Evolutionary conservation across 2,113 vertebrate species (phyloP).

Genomic region (Pholis gunnellus): DNA sequence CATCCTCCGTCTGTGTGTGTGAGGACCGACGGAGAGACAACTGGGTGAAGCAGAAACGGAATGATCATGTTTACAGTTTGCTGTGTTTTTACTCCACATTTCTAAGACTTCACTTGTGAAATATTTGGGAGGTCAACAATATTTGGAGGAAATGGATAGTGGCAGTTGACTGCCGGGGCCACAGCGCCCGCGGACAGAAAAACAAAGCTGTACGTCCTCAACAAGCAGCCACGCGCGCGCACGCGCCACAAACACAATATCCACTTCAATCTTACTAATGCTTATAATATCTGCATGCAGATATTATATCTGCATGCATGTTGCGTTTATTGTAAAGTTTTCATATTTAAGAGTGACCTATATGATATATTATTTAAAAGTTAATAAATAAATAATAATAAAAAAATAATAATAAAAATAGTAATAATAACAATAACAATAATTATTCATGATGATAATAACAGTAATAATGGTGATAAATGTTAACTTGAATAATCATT

Average conservation of each 20-base stretch:
- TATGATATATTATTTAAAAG: neutral
- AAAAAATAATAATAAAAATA: neutral
- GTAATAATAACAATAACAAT: too few species aligned
- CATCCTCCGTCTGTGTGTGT: too few species aligned
- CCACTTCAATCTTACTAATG: neutral
- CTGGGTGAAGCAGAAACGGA: too few species aligned
- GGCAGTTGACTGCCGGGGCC: constrained; percentile 72
- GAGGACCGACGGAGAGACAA: neutral
- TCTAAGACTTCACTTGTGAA: constrained; percentile 24
- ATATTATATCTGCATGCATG: too few species aligned
- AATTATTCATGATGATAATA: neutral
- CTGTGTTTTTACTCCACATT: neutral
- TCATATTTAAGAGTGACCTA: neutral
- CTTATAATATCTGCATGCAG: neutral
- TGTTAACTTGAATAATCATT: neutral
- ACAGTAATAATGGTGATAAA: neutral
- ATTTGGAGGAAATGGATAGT: constrained; percentile 75
- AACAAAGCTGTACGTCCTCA: constrained; percentile 24
- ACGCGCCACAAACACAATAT: neutral
- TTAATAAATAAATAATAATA: neutral
- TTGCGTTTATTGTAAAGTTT: too few species aligned
- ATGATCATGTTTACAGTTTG: neutral
- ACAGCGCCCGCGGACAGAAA: constrained; percentile 58
- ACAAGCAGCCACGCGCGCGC: neutral
- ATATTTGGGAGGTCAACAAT: constrained; percentile 69